Evolutionary conservation across 1,140 invertebrate species (phyloP).

Genomic region (Rhynchophorus ferrugineus): DNA sequence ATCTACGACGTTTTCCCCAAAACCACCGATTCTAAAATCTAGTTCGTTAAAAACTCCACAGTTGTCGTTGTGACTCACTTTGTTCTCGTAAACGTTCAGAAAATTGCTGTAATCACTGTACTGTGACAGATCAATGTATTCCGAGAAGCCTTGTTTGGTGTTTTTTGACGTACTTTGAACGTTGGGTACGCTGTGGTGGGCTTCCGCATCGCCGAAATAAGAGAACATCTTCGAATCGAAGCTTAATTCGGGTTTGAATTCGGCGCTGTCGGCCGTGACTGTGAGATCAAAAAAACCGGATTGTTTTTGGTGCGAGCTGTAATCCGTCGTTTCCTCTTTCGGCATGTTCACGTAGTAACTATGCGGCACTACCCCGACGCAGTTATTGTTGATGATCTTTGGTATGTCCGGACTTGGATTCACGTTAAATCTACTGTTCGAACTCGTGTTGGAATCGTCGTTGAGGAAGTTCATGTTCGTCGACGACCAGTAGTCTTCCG

Average conservation of each 20-base stretch:
- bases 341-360: constrained; percentile 20
- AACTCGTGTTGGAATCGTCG: constrained; percentile 38
- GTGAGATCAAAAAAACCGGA: constrained; percentile 12
- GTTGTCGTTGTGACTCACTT: constrained; percentile 19
- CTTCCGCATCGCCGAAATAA: constrained; percentile 18
- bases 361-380: constrained; percentile 19
- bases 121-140: constrained; percentile 31
- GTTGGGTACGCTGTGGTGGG: constrained; percentile 24
- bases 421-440: constrained; percentile 36
- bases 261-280: constrained; percentile 15
- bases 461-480: constrained; percentile 28
- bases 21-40: constrained; percentile 31
- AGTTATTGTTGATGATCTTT: constrained; percentile 29
- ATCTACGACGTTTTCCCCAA: constrained; percentile 17
- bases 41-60: constrained; percentile 27
- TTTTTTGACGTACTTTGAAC: constrained; percentile 20
- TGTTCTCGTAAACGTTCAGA: constrained; percentile 30
- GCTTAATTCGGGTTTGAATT: constrained; percentile 25
- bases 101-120: constrained; percentile 33
- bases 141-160: constrained; percentile 23
- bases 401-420: constrained; percentile 35
- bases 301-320: constrained; percentile 15
- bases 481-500: constrained; percentile 43
- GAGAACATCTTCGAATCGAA: no score
- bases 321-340: constrained; percentile 20